Conservation (phyloP, 2,888 invertebrate species). For the Leptopilina drosophilae region DNA sequence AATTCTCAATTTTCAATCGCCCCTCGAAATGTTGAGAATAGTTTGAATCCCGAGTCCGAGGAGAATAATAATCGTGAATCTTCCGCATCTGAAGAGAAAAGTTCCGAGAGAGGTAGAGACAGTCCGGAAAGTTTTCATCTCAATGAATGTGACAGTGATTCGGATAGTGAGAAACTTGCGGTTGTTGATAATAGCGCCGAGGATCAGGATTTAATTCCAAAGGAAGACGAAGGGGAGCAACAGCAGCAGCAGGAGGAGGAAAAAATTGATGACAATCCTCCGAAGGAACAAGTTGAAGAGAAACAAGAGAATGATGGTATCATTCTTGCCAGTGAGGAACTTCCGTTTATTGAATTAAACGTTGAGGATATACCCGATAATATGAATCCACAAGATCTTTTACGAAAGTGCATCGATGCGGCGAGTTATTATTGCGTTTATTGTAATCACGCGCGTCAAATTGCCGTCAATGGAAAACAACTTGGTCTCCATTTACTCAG, state of each 20-base stretch:
- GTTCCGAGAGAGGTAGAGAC: slow-evolving; percentile 59
- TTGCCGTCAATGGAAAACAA: slow-evolving; percentile 90
- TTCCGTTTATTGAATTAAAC: slow-evolving; percentile 82
- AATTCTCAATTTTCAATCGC: slow-evolving; percentile 72
- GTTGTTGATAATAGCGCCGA: slow-evolving; percentile 63
- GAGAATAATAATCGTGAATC: slow-evolving; percentile 68
- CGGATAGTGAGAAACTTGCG: slow-evolving; percentile 69
- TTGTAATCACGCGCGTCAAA: slow-evolving; percentile 91
- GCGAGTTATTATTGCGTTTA: slow-evolving; percentile 87
- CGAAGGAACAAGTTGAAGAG: slow-evolving; percentile 48
- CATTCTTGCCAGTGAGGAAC: slow-evolving; percentile 81
- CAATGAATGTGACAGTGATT: slow-evolving; percentile 68
- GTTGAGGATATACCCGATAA: slow-evolving; percentile 87
- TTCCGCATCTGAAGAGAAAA: slow-evolving; percentile 60
- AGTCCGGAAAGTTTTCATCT: slow-evolving; percentile 57
- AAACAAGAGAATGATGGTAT: slow-evolving; percentile 73
- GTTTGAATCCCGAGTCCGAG: slow-evolving; percentile 63
- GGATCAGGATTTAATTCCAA: slow-evolving; percentile 51
- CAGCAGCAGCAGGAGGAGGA: background rate
- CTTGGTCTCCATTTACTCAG: slow-evolving; percentile 88
- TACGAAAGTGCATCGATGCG: slow-evolving; percentile 85
- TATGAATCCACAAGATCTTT: slow-evolving; percentile 84
- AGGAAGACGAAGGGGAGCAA: no score
- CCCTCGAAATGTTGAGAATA: slow-evolving; percentile 54
- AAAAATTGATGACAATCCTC: background rate